Base-by-base conservation (phyloP, 2,888 invertebrate genomes). In the Ectemnius cavifrons region DNA sequence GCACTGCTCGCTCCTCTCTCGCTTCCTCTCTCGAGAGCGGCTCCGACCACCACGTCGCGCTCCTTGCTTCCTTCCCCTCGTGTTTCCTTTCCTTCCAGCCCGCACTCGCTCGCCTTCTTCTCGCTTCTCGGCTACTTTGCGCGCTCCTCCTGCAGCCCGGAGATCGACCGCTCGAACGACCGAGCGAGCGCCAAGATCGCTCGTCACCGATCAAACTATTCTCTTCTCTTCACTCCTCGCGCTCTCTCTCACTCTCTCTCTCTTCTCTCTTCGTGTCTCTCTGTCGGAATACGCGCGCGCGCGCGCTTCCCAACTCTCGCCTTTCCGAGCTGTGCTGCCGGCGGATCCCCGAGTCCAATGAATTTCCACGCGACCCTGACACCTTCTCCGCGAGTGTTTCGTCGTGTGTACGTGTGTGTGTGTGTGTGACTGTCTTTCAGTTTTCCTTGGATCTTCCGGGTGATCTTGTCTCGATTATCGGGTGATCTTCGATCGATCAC, bases 131-230 rank as follows among this genome's bases (percentile, higher is more conserved):
- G 64, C 59, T 23, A 37, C 45, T 18, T 52, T 52, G 16, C 52
- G 4, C 52, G 52, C n/a, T 11, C 49, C 60, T 23, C 59, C 27
- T 37, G 23, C 28, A 46, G 1, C 16, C 37, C 73, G 56, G 64
- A 13, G 61, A 37, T 28, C 63, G 47, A 58, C 11, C 64, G 45
- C 46, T 49, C 37, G 64, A 27, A 62, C 58, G 58, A 73, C 65
- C 47, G 45, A 46, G 27, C 14, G 4, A 27, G 14, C 49, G 52
- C 13, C 46, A 6, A 23, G 23, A 62, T 46, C 8, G 47, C 59
- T 63, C 63, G 27, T 23, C 3, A 14, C 23, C 14, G 11, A 14
- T 18, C 20, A 27, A 27, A 16, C 47, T 47, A n/a, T 14, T 37
- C 59, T 45, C 6, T 52, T 5, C 27, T 16, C 16, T 16, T n/a